A percentile compares a stretch with the other conserved stretches of the same genome.
Evolutionary conservation across 1,140 invertebrate species (phyloP).

Genomic region (Luehdorfia chinensis): DNA sequence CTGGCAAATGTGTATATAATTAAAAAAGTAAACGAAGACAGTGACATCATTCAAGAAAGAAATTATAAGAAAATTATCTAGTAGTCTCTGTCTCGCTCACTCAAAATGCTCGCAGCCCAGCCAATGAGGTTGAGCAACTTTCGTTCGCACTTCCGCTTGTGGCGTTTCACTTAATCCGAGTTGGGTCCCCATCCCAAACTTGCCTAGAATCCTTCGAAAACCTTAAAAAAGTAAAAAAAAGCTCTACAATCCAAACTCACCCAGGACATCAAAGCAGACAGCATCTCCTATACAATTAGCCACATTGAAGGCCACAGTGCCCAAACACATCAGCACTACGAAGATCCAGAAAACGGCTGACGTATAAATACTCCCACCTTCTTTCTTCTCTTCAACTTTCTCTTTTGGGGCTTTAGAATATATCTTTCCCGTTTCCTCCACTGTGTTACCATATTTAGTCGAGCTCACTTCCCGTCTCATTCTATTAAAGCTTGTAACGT

Average conservation of each 20-base stretch:
- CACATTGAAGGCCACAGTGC: constrained; percentile 87
- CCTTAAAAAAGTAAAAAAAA: too few relatives aligned
- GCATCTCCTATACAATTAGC: constrained; percentile 87
- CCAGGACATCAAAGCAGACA: constrained; percentile 88
- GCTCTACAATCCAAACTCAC: constrained; percentile 74
- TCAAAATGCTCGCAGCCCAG: too few relatives aligned
- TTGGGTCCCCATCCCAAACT: too few relatives aligned
- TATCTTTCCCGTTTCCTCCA: constrained; percentile 12
- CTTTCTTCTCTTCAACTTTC: constrained; percentile 19
- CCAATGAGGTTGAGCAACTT: too few relatives aligned
- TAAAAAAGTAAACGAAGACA: too few relatives aligned
- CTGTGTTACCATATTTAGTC: constrained; percentile 13
- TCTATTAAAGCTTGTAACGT: constrained; percentile 31
- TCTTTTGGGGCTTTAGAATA: background rate
- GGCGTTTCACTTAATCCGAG: too few relatives aligned
- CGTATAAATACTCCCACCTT: constrained; percentile 65
- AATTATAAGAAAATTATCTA: too few relatives aligned
- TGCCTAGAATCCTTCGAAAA: too few relatives aligned
- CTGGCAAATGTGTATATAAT: too few relatives aligned
- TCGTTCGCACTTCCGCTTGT: too few relatives aligned
- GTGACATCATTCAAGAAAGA: too few relatives aligned
- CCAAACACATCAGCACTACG: constrained; percentile 82
- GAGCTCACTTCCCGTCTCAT: constrained; percentile 18
- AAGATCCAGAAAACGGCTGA: constrained; percentile 84
- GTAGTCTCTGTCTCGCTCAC: too few relatives aligned